Base-by-base conservation (phyloP, 2,113 vertebrate genomes). In the Clupea harengus region DNA sequence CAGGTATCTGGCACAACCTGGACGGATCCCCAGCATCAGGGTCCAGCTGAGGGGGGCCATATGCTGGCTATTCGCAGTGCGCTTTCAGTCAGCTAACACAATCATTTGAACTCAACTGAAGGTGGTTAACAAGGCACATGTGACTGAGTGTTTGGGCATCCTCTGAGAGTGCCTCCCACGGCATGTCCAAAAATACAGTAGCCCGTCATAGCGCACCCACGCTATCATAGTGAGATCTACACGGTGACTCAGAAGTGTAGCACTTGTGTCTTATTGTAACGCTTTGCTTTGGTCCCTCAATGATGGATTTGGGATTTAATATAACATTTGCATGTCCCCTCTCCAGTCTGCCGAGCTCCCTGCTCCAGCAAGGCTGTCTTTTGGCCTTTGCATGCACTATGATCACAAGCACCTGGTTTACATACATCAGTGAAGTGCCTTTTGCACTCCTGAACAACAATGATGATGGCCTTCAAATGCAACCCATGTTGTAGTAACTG, bases 381-480 rank as follows among this genome's bases (percentile, higher is more conserved):
- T 82, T 67, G 82, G 1, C 32, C 81, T 91, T 91, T 91, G 88
- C 88, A 89, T 92, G 81, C 9, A 81, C n/a, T 88, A 10, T 85
- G 75, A 83, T 85, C 83, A 88, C 86, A 88, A 81, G 89, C 82
- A 88, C 67, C 72, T 86, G 57, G 39, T 91, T 91, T 91, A 87
- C 90, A 91, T 89, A 88, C 46, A 82, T 57, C 78, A 75, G 17
- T 81, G 32, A n/a, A 67, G 60, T 22, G 54, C 67, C 83, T 46
- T 46, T 82, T 32, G 49, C 13, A 39, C 25, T 13, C 0, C 4
- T 78, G 44, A 78, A 39, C 13, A 78, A 15, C 28, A 72, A 28
- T 72, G 64, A 15, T 28, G 10, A 75, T 28, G 67, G 25, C 9
- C 25, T 67, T 67, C 22, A 32, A 72, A 39, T 32, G 10, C 25